Evolutionary conservation across 2,113 vertebrate species (phyloP).

Genomic region (Philantomba maxwellii): DNA sequence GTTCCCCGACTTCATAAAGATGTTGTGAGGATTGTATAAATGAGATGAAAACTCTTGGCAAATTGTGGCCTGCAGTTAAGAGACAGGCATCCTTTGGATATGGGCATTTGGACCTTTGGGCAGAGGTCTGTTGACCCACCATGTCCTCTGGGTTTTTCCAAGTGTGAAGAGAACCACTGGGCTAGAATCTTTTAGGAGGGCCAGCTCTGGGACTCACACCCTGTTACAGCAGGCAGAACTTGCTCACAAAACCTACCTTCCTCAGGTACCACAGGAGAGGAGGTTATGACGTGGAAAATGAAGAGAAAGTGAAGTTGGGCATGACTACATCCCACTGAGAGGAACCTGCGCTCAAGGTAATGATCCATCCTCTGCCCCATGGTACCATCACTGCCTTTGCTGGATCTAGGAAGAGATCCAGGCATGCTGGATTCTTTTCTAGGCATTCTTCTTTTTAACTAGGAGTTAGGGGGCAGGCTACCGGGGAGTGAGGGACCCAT

Average conservation of each 20-base stretch:
- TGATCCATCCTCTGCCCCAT: neutral
- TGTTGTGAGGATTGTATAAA: neutral
- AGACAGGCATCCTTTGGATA: neutral
- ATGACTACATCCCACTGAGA: slow-evolving; percentile 87
- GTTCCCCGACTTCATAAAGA: neutral
- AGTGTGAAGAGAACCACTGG: neutral
- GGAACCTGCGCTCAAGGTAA: slow-evolving; percentile 75
- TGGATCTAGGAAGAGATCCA: neutral
- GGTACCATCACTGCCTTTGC: neutral
- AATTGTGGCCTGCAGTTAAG: neutral
- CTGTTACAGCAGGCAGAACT: neutral
- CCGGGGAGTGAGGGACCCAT: neutral
- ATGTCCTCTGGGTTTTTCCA: neutral
- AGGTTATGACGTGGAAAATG: slow-evolving; percentile 94
- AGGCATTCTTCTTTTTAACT: neutral
- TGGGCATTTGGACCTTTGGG: neutral
- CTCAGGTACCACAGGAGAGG: slow-evolving; percentile 94
- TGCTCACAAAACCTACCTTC: slow-evolving; percentile 44
- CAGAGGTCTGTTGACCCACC: neutral
- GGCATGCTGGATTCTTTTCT: neutral
- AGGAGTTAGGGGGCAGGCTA: neutral
- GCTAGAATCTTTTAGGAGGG: neutral
- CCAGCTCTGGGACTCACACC: neutral
- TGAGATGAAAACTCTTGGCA: neutral
- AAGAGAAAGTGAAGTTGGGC: slow-evolving; percentile 96